phyloP scores from a whole-genome alignment of 2,888 invertebrate genomes.

The Meandrusa payeni region DNA sequence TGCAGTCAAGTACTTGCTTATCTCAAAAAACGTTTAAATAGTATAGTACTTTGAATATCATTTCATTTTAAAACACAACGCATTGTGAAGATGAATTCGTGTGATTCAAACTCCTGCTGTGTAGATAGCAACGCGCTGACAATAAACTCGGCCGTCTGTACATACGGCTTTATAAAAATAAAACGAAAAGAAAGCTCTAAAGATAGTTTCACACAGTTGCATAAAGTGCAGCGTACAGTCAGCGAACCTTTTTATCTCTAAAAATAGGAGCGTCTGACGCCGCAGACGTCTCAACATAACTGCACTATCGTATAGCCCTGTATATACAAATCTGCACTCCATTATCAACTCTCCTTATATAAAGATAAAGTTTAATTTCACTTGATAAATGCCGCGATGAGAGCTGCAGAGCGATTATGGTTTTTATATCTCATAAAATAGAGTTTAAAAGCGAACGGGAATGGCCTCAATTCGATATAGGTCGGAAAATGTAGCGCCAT shows the following conservation, averaged over 20 bases:
- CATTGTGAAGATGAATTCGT: no score
- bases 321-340: constrained; percentile 18
- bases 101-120: no score
- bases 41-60: no score
- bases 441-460: not conserved
- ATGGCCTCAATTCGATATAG: constrained; percentile 43
- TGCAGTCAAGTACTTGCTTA: no score
- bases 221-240: constrained; percentile 41
- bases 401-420: constrained; percentile 22
- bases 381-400: not conserved
- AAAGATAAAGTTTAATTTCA: constrained; percentile 36
- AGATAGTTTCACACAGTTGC: constrained; percentile 31
- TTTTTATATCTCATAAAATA: constrained; percentile 18
- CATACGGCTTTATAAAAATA: constrained; percentile 6
- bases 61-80: no score
- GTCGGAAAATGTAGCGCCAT: constrained; percentile 69
- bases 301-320: constrained; percentile 38
- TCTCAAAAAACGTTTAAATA: no score
- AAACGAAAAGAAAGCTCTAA: constrained; percentile 9
- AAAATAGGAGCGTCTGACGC: constrained; percentile 72
- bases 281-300: constrained; percentile 57
- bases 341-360: not conserved
- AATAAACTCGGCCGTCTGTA: no score
- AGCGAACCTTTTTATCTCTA: constrained; percentile 54
- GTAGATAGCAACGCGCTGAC: no score